Evolutionary conservation across 37 sponge, comb jelly and placozoan genomes (phyloP), one percentile per base, ranked within the genome.

Genomic region (Mnemiopsis leidyi): DNA sequence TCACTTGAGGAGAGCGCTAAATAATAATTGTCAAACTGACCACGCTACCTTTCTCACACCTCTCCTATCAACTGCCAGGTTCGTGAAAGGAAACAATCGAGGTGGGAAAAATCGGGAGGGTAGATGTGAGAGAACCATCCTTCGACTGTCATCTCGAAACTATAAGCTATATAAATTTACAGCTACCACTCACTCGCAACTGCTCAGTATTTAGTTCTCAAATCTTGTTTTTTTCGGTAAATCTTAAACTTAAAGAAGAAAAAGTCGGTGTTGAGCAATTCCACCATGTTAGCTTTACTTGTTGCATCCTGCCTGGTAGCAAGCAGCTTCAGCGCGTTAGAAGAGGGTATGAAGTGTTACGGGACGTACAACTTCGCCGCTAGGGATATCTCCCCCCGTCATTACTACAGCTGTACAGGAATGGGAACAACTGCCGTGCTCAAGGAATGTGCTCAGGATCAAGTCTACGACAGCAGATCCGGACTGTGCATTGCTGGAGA

Each of bases 321-420:
- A 48, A 13, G 61, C 13, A 48, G 5, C 13, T 5, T 48, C 13
- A 48, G 9, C 13, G 61, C 61, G 5, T n/a, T n/a, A n/a, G 61
- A 48, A 13, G 61, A 48, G 13, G 61, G 61, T 13, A 48, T 18
- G 75, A n/a, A 29, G n/a, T 71, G 75, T 25, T 71, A 71, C 30
- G 75, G 30, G 25, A 71, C 3, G 75, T 71, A 29, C 75, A 71
- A 71, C 75, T 71, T 23, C 30, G 75, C 75, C 7, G 75, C 75
- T 13, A 71, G 30, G n/a, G 20, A 25, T 25, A 18, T 28, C 75
- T 28, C 30, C 5, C 75, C 75, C 3, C 75, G 30, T 5, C 30
- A n/a, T 25, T 71, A 71, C 75, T 71, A 28, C 30, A 23, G 3
- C 25, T 71, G 75, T 25, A 5, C 7, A 5, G 75, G 30, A 28